Conservation (phyloP, 2,113 vertebrate genomes). For the Cyanocitta stelleri region DNA sequence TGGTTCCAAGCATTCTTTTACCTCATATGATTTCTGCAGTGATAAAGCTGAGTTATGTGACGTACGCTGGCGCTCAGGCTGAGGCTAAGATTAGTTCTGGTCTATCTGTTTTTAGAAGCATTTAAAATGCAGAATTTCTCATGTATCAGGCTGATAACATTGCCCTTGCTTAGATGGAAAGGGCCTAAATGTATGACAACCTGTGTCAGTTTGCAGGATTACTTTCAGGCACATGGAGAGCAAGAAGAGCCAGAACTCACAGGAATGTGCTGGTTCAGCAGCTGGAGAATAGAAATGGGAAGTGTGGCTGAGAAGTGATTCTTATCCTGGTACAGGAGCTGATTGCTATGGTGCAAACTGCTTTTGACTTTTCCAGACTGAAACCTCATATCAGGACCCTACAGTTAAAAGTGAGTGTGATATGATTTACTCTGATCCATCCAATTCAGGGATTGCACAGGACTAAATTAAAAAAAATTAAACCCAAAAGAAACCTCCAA, state of each 20-base stretch:
- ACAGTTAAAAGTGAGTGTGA: background rate
- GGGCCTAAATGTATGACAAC: background rate
- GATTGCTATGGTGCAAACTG: background rate
- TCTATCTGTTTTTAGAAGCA: slow-evolving; percentile 27
- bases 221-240: background rate
- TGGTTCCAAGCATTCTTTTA: background rate
- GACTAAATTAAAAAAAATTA: background rate
- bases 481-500: background rate
- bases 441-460: background rate
- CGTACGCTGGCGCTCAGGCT: background rate
- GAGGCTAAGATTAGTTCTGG: slow-evolving; percentile 26
- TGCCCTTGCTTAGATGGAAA: background rate
- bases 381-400: background rate
- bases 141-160: background rate
- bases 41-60: slow-evolving; percentile 42
- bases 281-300: background rate
- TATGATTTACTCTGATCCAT: background rate
- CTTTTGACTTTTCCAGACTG: background rate
- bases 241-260: background rate
- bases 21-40: slow-evolving; percentile 1
- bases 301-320: background rate
- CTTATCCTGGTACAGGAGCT: background rate
- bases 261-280: background rate
- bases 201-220: background rate
- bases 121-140: slow-evolving; percentile 27